These are phyloP conservation scores for Stichopus horrens DNA, from an alignment of 53 echinoderm and acorn worm genomes.

Conservation along the genomic window DNA sequence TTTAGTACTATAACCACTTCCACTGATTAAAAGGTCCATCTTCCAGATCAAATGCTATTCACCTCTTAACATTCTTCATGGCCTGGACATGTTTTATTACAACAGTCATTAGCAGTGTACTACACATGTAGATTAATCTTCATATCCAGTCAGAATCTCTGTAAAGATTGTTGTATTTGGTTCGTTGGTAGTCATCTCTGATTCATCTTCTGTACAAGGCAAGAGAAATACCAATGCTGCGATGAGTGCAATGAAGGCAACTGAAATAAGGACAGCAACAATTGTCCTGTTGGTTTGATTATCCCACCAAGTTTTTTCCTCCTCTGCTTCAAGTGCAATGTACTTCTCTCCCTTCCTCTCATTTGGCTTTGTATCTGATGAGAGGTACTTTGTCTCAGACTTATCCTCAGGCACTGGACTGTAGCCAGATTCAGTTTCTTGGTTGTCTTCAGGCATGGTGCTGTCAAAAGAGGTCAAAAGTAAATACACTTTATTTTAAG, in stretches of 20 bases:
- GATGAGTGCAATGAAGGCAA: conserved; percentile 41
- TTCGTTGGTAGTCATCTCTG: not conserved
- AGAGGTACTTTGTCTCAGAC: conserved; percentile 2
- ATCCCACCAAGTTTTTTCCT: conserved; percentile 38
- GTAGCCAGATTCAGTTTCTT: not conserved
- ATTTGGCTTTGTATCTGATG: not conserved
- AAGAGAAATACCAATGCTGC: conserved; percentile 40
- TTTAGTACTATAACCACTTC: too few relatives aligned
- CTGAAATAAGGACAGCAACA: conserved; percentile 21
- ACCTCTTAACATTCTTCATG: too few relatives aligned
- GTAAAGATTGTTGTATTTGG: not conserved
- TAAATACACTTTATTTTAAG: not conserved
- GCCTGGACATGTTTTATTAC: too few relatives aligned
- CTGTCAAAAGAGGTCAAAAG: not conserved
- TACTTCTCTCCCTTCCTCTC: conserved; percentile 35
- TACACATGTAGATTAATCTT: not conserved
- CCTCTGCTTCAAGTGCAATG: conserved; percentile 24
- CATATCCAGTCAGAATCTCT: not conserved
- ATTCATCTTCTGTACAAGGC: conserved; percentile 26
- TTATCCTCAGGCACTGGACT: conserved; percentile 8
- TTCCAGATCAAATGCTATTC: too few relatives aligned
- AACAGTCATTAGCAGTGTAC: too few relatives aligned
- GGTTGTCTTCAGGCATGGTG: conserved; percentile 34
- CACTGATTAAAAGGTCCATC: too few relatives aligned
- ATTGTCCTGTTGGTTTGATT: conserved; percentile 42